Conservation (phyloP, 2,888 invertebrate genomes). For the Caenorhabditis sp. region DNA sequence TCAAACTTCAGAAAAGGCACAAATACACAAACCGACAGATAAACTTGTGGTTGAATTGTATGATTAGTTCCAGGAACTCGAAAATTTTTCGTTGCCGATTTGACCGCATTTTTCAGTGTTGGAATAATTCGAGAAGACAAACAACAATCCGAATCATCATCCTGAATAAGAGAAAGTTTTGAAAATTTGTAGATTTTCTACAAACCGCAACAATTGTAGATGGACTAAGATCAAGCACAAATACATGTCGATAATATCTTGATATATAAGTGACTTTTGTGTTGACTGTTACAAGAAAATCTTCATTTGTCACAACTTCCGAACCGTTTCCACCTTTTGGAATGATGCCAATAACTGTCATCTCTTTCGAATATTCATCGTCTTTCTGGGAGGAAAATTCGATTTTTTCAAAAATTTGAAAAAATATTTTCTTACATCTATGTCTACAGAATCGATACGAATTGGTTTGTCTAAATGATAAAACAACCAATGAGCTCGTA, state of each 20-base stretch:
- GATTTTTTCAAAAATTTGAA: not conserved
- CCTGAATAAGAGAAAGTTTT: conserved; percentile 61
- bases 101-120: conserved; percentile 70
- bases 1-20: conserved; percentile 80
- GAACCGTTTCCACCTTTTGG: conserved; percentile 30
- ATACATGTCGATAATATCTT: conserved; percentile 79
- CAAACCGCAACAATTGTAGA: conserved; percentile 80
- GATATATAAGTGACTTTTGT: conserved; percentile 77
- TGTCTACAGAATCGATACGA: conserved; percentile 20
- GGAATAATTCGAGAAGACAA: conserved; percentile 71
- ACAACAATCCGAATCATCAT: conserved; percentile 71
- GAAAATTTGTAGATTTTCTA: conserved; percentile 69
- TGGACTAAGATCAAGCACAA: conserved; percentile 82
- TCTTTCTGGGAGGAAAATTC: conserved; percentile 1
- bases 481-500: conserved; percentile 81
- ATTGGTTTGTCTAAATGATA: conserved; percentile 71
- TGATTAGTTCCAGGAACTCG: conserved; percentile 77
- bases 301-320: conserved; percentile 37
- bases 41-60: conserved; percentile 78
- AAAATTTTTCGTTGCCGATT: conserved; percentile 75
- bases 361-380: conserved; percentile 37
- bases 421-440: no score
- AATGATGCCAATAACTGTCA: conserved; percentile 51
- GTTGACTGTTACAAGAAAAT: conserved; percentile 41
- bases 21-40: conserved; percentile 81